phyloP scores from a whole-genome alignment of 2,797 vertebrate species.

The Macrochelys suwanniensis region DNA sequence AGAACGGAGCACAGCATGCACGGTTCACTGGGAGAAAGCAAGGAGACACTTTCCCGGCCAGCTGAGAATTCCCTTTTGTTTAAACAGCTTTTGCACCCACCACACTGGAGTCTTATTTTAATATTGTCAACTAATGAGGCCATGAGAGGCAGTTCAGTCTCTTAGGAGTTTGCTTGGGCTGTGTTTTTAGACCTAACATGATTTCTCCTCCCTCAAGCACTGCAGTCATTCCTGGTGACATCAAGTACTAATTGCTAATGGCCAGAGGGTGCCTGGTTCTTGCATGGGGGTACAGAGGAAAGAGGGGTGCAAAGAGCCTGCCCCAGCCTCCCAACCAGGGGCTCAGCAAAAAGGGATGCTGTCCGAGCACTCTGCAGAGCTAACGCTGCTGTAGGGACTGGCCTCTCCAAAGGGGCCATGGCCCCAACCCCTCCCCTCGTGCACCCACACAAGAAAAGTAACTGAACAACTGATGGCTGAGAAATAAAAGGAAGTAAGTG shows the following conservation, averaged over 20 bases:
- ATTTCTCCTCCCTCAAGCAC: fast-evolving
- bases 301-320: background rate
- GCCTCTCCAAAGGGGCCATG: background rate
- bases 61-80: background rate
- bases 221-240: background rate
- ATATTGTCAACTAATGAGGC: background rate
- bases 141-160: background rate
- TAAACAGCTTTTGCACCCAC: fast-evolving
- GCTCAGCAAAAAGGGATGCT: fast-evolving
- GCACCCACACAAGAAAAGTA: background rate
- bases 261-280: background rate
- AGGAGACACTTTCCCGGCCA: fast-evolving
- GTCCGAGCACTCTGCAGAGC: background rate
- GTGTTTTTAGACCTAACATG: fast-evolving
- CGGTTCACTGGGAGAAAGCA: background rate
- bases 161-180: background rate
- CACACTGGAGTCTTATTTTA: fast-evolving
- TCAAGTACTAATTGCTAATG: fast-evolving
- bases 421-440: background rate
- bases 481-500: background rate
- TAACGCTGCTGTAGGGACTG: background rate
- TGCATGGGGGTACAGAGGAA: background rate
- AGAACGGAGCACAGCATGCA: fast-evolving
- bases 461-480: background rate
- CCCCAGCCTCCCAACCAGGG: fast-evolving